Evolutionary conservation across 1,140 invertebrate genomes (phyloP).

Genomic region (Leptonema lineaticorne): DNA sequence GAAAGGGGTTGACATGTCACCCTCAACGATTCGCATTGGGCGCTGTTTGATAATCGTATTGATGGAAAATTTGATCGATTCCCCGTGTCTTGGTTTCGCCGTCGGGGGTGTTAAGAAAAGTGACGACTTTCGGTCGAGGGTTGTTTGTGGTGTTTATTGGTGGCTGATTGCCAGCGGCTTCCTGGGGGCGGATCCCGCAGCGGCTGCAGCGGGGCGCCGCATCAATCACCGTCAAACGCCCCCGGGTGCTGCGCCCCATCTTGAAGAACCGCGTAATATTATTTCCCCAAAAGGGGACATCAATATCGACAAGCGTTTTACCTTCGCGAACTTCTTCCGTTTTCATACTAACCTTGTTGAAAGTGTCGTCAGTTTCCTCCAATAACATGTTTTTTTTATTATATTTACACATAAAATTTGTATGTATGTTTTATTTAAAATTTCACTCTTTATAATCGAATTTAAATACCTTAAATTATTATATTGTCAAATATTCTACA

Average conservation of each 20-base stretch:
- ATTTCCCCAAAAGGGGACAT: too few species aligned
- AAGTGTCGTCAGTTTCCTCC: too few species aligned
- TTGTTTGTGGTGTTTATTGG: constrained; percentile 26
- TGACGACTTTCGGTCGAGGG: constrained; percentile 5
- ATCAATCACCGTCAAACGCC: constrained; percentile 35
- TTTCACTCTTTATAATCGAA: too few species aligned
- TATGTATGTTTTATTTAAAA: too few species aligned
- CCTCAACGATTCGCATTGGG: too few species aligned
- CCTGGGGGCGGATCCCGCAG: constrained; percentile 21
- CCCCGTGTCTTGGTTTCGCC: background rate
- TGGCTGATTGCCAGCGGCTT: constrained; percentile 16
- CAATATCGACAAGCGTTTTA: too few species aligned
- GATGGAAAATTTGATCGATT: constrained; percentile 20
- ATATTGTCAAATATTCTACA: too few species aligned
- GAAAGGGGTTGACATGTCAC: too few species aligned
- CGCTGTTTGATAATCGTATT: constrained; percentile 19
- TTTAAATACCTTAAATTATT: too few species aligned
- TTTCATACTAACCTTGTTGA: background rate
- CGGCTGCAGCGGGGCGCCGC: constrained; percentile 30
- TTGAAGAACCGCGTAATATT: background rate
- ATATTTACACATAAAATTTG: too few species aligned
- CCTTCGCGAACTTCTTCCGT: background rate
- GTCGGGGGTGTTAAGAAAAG: background rate
- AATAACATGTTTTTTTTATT: too few species aligned
- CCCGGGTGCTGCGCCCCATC: background rate